Conservation (phyloP, 2,888 invertebrate genomes). For the Pseudococcus viburni region DNA sequence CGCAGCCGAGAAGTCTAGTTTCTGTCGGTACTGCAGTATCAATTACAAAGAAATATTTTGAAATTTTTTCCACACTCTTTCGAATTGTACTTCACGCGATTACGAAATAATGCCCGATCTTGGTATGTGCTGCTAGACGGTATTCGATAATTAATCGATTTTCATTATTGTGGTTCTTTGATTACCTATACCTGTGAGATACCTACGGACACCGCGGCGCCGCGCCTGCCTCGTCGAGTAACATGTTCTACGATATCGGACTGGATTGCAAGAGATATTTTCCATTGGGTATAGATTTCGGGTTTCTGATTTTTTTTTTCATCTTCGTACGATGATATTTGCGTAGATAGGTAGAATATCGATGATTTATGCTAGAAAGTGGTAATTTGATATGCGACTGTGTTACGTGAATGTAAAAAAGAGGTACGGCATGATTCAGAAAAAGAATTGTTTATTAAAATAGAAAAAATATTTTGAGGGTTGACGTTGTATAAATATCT, state of each 20-base stretch:
- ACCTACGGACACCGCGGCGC: neutral
- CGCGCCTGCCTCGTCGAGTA: neutral
- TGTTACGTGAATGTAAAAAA: neutral
- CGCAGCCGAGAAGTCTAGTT: neutral
- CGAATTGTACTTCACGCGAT: slow-evolving; percentile 7
- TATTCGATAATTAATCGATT: slow-evolving; percentile 42
- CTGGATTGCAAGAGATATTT: neutral
- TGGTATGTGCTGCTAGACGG: neutral
- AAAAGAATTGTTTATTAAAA: neutral
- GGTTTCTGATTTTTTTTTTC: neutral
- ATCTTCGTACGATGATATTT: neutral
- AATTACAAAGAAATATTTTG: slow-evolving; percentile 14
- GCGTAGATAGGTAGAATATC: neutral
- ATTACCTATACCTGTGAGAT: neutral
- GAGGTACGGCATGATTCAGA: neutral
- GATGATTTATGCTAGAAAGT: neutral
- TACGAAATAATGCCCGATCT: slow-evolving; percentile 13
- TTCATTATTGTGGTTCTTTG: neutral
- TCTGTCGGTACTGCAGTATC: neutral
- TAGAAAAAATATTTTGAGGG: neutral
- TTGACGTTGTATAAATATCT: neutral
- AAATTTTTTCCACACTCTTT: neutral
- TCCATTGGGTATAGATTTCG: neutral
- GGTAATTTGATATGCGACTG: neutral
- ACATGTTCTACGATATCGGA: neutral